Evolutionary conservation across 2,797 vertebrate species (phyloP), one percentile per base, ranked within the genome.

Genomic region (Macropus fuliginosus): DNA sequence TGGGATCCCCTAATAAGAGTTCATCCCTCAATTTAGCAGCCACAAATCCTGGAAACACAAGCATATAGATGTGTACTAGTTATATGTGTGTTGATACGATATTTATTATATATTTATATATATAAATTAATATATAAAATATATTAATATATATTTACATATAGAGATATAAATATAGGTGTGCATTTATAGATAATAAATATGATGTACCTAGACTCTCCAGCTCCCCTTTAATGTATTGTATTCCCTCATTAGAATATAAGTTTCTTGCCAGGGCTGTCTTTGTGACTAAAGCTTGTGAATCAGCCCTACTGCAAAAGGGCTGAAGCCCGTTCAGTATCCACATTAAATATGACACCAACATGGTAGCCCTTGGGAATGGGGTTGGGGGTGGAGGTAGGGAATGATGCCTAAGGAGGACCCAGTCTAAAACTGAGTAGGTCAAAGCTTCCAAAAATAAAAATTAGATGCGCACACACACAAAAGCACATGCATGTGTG

Each of bases 1-100:
- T 0, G 12, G 21, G 74, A 54, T 54, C 34, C 24, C 56, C 21
- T 14, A 93, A 57, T 31, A 91, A 52, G 11, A 14, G 9, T 56
- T 91, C 40, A 56, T 95, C 90, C 89, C 46, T 66, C 3, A 57
- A 40, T 16, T 90, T 52, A 91, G 74, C 56, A 96, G 91, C 62
- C 55, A 28, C 6, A 95, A 93, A 18, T 54, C 56, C 40, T 54
- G 74, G 90, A 94, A 40, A 66, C 34, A 90, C 31, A 27, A 56
- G 74, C n/a, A 81, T 46, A 27, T 27, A 46, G 3, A 81, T 81
- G 74, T 46, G 21, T 50, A 9, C 21, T 87, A 87, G 9, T 9
- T 50, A 24, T 3, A 4, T 50, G 40, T 87, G 40, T 87, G 40
- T 24, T 46, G 40, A 87, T 87, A 9, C 50, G 40, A 40, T 50